Conservation (phyloP, 2,888 invertebrate genomes). For the Ornithoptera priamus region DNA sequence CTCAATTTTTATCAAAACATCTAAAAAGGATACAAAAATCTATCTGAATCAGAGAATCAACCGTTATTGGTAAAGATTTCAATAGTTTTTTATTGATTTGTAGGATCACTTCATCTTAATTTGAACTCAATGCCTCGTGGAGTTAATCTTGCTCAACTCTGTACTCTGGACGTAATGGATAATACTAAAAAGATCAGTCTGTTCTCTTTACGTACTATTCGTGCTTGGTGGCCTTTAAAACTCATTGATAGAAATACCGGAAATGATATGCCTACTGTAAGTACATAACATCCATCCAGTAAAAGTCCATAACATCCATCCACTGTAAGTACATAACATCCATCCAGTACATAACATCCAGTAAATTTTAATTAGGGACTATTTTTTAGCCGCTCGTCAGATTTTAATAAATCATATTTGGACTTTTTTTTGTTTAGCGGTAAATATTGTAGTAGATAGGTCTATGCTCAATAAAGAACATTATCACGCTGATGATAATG, state of each 20-base stretch:
- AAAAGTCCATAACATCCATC: no score
- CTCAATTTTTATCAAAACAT: background rate
- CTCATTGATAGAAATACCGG: conserved; percentile 41
- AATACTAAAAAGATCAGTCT: conserved; percentile 79
- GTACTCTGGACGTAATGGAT: conserved; percentile 64
- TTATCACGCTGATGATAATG: no score
- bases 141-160: conserved; percentile 67
- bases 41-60: no score
- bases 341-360: no score
- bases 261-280: conserved; percentile 41
- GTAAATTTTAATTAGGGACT: background rate
- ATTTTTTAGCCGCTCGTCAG: no score
- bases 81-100: background rate
- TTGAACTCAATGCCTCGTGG: conserved; percentile 81
- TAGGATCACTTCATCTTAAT: conserved; percentile 81
- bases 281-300: no score
- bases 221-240: conserved; percentile 86
- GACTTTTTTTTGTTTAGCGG: no score
- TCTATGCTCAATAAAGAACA: no score
- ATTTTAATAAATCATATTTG: no score
- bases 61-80: background rate
- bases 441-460: no score
- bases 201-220: conserved; percentile 79
- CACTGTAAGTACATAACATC: no score
- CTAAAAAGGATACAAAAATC: background rate